Evolutionary conservation across 2,797 vertebrate genomes (phyloP).

Genomic region (Parauchenoglanis punctatus): DNA sequence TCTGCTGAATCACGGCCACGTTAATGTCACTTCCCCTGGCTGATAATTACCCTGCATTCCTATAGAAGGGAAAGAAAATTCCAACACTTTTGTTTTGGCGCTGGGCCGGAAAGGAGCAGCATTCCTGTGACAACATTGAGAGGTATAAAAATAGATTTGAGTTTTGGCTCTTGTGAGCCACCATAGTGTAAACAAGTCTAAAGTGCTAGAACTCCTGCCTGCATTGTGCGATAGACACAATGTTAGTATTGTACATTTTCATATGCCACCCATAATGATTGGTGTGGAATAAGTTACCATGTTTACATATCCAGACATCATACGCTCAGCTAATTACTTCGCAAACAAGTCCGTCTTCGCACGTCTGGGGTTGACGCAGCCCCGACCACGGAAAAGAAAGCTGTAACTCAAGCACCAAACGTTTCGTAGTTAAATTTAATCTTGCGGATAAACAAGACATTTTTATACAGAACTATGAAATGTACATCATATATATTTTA

Average conservation of each 20-base stretch:
- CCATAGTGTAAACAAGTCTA: neutral
- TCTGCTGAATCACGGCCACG: constrained; percentile 31
- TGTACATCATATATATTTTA: constrained; percentile 67
- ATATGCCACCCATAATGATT: neutral
- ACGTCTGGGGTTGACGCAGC: no score
- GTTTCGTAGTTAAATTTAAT: constrained; percentile 74
- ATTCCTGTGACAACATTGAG: constrained; percentile 23
- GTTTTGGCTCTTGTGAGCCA: neutral
- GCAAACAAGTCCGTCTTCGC: no score
- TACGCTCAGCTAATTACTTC: no score
- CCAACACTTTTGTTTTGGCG: constrained; percentile 26
- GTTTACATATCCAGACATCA: neutral
- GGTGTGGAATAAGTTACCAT: neutral
- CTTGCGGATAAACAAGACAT: constrained; percentile 53
- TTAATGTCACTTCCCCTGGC: constrained; percentile 37
- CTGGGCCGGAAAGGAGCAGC: constrained; percentile 12
- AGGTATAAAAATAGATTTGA: neutral
- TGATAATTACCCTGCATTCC: constrained; percentile 34
- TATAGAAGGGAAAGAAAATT: constrained; percentile 1
- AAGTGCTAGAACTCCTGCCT: neutral
- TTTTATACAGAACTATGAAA: constrained; percentile 69
- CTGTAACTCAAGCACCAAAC: constrained; percentile 51
- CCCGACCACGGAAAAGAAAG: constrained; percentile 25
- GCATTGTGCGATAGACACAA: neutral
- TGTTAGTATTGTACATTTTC: neutral